phyloP scores from a whole-genome alignment of 2,113 vertebrate species.

The Polyodon spathula region DNA sequence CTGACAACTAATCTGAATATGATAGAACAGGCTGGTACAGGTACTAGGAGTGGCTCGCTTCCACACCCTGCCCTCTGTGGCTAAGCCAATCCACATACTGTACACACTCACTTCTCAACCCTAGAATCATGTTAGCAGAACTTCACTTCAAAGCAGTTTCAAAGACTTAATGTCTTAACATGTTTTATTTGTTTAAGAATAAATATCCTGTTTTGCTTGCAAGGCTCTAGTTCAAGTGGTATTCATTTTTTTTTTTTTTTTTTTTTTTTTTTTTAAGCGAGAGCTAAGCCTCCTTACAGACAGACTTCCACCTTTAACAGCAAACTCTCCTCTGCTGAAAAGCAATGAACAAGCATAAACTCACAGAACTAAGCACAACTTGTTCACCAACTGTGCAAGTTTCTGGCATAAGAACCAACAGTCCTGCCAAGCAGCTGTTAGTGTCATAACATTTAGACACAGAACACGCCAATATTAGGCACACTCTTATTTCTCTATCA shows the following conservation, averaged over 20 bases:
- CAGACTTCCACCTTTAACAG: slow-evolving; percentile 8
- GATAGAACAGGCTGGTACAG: slow-evolving; percentile 47
- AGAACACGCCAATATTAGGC: neutral
- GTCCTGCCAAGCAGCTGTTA: slow-evolving; percentile 9
- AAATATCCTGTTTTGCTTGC: slow-evolving; percentile 17
- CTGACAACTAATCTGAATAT: slow-evolving; percentile 22
- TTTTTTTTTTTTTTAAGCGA: neutral
- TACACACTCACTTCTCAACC: too few relatives aligned
- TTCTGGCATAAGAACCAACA: slow-evolving; percentile 9
- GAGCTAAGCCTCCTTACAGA: slow-evolving; percentile 12
- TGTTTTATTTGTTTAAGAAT: too few relatives aligned
- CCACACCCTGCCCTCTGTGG: slow-evolving; percentile 8
- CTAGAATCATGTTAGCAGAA: too few relatives aligned
- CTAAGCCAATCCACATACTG: slow-evolving; percentile 1
- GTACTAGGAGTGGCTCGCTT: slow-evolving; percentile 25
- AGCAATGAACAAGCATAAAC: slow-evolving; percentile 18
- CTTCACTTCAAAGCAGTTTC: too few relatives aligned
- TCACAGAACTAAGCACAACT: slow-evolving; percentile 24
- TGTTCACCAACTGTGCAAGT: slow-evolving; percentile 29
- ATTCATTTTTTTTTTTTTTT: slow-evolving; percentile 20
- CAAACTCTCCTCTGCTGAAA: slow-evolving; percentile 9
- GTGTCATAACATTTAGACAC: neutral
- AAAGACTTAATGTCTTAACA: too few relatives aligned
- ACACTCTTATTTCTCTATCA: slow-evolving; percentile 1
- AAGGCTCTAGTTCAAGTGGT: slow-evolving; percentile 26